These are phyloP conservation scores for Mixornis gularis DNA, from an alignment of 2,113 vertebrate genomes.

Conservation along the genomic window DNA sequence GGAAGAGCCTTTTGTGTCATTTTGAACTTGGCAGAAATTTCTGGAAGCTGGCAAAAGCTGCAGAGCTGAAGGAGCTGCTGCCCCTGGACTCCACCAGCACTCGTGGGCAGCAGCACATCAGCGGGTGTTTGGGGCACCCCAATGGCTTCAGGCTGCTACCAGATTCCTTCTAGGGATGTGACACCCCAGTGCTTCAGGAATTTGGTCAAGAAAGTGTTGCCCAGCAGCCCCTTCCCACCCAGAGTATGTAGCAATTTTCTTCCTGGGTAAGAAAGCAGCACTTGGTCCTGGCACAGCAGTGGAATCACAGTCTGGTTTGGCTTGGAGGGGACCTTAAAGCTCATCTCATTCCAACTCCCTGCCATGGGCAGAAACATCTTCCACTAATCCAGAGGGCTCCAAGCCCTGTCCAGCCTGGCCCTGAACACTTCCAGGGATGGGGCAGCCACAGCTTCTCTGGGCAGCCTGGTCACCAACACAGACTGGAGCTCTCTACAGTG, in stretches of 20 bases:
- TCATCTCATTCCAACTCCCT: neutral
- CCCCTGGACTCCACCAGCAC: neutral
- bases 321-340: neutral
- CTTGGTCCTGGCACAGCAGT: neutral
- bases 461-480: neutral
- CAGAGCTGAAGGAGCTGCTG: neutral
- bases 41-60: neutral
- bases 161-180: neutral
- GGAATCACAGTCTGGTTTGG: neutral
- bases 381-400: neutral
- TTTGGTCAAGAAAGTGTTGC: neutral
- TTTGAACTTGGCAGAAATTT: neutral
- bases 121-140: neutral
- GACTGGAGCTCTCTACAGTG: accelerated
- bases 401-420: neutral
- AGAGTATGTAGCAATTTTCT: neutral
- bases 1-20: neutral
- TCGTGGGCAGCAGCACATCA: accelerated
- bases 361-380: neutral
- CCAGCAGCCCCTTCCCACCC: neutral
- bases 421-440: neutral
- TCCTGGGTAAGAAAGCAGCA: accelerated
- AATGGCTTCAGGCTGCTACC: neutral
- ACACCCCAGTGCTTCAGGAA: neutral
- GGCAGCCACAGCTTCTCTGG: neutral